Conservation (phyloP, 2,888 invertebrate species). For the Bembecia ichneumoniformis region DNA sequence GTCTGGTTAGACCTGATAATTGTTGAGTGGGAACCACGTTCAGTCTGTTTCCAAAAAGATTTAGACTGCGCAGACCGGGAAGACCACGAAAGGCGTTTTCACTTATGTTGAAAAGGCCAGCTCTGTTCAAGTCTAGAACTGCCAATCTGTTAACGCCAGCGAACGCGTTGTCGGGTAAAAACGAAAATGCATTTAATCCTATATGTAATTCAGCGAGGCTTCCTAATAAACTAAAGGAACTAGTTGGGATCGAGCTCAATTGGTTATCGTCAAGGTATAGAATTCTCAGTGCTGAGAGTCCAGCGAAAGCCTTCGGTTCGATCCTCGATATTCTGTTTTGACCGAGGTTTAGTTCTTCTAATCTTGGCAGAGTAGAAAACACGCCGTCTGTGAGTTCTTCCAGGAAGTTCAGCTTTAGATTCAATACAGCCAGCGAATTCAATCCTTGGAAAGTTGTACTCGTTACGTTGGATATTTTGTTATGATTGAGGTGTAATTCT, state of each 20-base stretch:
- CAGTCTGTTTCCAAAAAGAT: constrained; percentile 85
- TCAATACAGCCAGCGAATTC: constrained; percentile 83
- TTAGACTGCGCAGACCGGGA: constrained; percentile 81
- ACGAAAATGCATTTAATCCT: constrained; percentile 85
- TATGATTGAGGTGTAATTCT: constrained; percentile 86
- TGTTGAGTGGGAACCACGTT: constrained; percentile 82
- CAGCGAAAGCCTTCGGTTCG: constrained; percentile 83
- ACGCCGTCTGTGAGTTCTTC: constrained; percentile 83
- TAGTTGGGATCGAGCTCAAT: constrained; percentile 81
- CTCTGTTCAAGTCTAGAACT: constrained; percentile 84
- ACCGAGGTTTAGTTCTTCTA: constrained; percentile 89
- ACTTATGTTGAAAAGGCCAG: constrained; percentile 84
- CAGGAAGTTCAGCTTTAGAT: constrained; percentile 84
- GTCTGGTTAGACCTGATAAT: constrained; percentile 76
- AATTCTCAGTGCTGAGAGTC: constrained; percentile 81
- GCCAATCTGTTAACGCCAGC: constrained; percentile 81
- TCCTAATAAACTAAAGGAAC: constrained; percentile 79
- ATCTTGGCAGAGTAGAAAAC: constrained; percentile 80
- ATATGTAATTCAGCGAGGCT: constrained; percentile 88
- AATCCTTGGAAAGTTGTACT: constrained; percentile 86
- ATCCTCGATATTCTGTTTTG: constrained; percentile 87
- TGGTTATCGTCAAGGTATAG: constrained; percentile 89
- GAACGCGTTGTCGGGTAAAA: constrained; percentile 83
- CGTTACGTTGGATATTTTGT: constrained; percentile 85
- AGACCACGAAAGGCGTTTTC: constrained; percentile 83